Evolutionary conservation across 2,113 vertebrate species (phyloP), one percentile per base, ranked within the genome.

Genomic region (Entelurus aequoreus): DNA sequence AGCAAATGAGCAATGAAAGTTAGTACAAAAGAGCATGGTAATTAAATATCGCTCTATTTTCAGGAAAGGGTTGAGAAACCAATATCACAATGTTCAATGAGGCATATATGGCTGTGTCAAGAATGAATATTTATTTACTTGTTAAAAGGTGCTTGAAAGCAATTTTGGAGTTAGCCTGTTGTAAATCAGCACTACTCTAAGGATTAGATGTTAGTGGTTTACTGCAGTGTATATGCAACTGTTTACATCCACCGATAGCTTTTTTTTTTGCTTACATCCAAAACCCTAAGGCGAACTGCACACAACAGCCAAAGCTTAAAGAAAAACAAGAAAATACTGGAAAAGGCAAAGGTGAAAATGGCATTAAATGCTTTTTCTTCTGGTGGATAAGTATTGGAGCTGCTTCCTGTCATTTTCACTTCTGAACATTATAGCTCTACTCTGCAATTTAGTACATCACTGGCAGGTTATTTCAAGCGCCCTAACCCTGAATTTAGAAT

Each of bases 361-460:
- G 37, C 59, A 71, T 68, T 74, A 76, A 83, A 69, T 78, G 81
- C 75, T 81, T 69, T 63, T 77, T 77, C 70, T 71, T 65, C 72
- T 77, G 70, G 61, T 62, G 72, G 76, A 80, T 66, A 84, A 85
- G 86, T 72, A 88, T 84, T 11, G 74, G 56, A 72, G 49, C 37
- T 79, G 54, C 63, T 66, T 62, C 62, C 63, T 77, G 68, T 80
- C 78, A 59, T 65, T 61, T 79, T 66, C 64, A 62, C 64, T 82
- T 64, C 66, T 60, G 46, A 72, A 49, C 47, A 52, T 60, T 68
- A 47, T 9, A 28, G 44, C 55, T 60, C 56, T 72, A 55, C 52
- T 54, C 51, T 69, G 63, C 58, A 61, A 72, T 44, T 40, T 35
- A 56, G 64, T 60, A 53, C 44, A 62, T 40, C 58, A 56, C 19